These are phyloP conservation scores for Pandion haliaetus DNA, from an alignment of 2,113 vertebrate species.

Conservation along the genomic window DNA sequence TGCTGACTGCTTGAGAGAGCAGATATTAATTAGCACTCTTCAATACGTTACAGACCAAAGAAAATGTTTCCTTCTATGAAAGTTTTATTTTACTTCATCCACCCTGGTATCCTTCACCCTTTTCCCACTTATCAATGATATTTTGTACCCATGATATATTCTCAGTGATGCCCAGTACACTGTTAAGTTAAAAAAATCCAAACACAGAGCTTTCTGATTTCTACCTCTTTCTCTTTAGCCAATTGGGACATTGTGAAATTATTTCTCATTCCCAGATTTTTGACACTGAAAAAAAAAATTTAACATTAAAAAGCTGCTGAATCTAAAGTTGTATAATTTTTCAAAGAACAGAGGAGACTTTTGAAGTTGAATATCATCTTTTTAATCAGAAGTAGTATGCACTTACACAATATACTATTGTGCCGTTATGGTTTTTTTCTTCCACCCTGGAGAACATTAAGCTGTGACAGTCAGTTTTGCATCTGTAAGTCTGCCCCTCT, in stretches of 20 bases:
- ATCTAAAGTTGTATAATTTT: background rate
- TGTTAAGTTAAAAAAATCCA: background rate
- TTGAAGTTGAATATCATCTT: background rate
- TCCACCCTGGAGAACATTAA: background rate
- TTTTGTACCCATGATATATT: background rate
- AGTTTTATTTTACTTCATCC: background rate
- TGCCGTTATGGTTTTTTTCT: fast-evolving
- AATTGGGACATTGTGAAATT: fast-evolving
- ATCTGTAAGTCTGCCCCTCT: background rate
- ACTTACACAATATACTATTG: background rate
- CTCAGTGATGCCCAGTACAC: background rate
- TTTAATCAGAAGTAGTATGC: background rate
- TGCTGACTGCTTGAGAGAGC: background rate
- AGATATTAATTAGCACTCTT: background rate
- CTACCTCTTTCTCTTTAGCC: background rate
- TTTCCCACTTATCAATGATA: background rate
- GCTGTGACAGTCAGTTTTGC: background rate
- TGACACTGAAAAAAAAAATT: background rate
- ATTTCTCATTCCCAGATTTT: background rate
- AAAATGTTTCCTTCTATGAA: background rate
- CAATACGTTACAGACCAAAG: background rate
- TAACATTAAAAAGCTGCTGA: background rate
- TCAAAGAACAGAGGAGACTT: background rate
- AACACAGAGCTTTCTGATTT: background rate
- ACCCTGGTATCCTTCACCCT: background rate